Conservation (phyloP, 1,140 invertebrate species). For the Bacillus rossius region DNA sequence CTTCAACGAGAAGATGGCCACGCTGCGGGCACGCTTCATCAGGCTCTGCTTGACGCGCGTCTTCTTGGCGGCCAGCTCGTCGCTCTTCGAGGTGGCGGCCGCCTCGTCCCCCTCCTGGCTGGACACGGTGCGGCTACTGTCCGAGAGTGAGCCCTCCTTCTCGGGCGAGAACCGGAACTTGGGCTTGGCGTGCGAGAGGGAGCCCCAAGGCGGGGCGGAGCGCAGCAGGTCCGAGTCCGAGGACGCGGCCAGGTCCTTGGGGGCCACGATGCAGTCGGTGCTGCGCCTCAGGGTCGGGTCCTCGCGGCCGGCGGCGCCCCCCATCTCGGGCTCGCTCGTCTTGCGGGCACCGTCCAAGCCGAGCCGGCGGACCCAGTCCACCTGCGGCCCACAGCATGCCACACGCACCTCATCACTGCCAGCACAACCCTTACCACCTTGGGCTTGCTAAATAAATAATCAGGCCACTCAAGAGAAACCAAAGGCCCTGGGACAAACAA, state of each 20-base stretch:
- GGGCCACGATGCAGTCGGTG: slow-evolving; percentile 57
- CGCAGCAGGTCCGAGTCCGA: slow-evolving; percentile 53
- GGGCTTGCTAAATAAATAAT: too few relatives aligned
- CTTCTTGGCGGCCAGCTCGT: slow-evolving; percentile 14
- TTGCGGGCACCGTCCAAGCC: slow-evolving; percentile 35
- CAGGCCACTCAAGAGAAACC: too few relatives aligned
- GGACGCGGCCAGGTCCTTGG: slow-evolving; percentile 52
- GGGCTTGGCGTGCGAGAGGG: slow-evolving; percentile 27
- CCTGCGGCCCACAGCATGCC: too few relatives aligned
- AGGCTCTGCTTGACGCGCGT: slow-evolving; percentile 56
- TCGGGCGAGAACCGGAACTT: slow-evolving; percentile 42
- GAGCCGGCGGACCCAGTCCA: slow-evolving; percentile 29
- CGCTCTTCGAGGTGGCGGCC: not conserved
- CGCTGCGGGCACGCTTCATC: slow-evolving; percentile 72
- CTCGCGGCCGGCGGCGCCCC: slow-evolving; percentile 37
- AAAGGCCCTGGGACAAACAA: too few relatives aligned
- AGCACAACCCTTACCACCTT: too few relatives aligned
- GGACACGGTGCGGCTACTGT: slow-evolving; percentile 48
- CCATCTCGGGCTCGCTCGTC: slow-evolving; percentile 46
- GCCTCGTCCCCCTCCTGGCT: slow-evolving; percentile 47
- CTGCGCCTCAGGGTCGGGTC: slow-evolving; percentile 53
- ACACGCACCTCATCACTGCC: too few relatives aligned
- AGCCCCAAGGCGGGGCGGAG: slow-evolving; percentile 44
- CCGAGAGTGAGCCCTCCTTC: slow-evolving; percentile 40
- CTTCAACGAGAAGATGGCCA: slow-evolving; percentile 76